Conservation (phyloP, 2,113 vertebrate genomes). For the Caloenas nicobarica region DNA sequence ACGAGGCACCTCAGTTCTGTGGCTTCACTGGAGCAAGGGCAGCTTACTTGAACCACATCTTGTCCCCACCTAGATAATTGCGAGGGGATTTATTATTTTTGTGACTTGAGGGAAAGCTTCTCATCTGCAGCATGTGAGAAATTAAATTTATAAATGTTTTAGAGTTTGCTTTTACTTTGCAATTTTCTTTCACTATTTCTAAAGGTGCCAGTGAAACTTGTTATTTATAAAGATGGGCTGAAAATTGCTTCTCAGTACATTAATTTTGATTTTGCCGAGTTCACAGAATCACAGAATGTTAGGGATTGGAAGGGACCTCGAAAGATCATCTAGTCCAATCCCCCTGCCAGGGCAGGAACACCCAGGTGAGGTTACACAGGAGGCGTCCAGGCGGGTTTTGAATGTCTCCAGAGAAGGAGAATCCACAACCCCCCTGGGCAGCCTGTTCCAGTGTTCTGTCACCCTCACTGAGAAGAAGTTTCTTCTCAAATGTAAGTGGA, state of each 20-base stretch:
- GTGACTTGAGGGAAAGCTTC: background rate
- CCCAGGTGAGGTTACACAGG: too few species aligned
- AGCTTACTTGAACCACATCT: accelerated
- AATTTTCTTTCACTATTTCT: background rate
- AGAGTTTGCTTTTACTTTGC: background rate
- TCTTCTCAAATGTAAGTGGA: too few species aligned
- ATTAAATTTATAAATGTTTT: background rate
- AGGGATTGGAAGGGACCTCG: too few species aligned
- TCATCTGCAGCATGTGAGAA: background rate
- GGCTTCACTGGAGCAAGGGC: background rate
- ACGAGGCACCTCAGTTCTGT: background rate
- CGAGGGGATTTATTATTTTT: background rate
- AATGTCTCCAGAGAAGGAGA: too few species aligned
- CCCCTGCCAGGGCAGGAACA: too few species aligned
- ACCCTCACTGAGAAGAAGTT: too few species aligned
- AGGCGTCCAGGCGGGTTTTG: too few species aligned
- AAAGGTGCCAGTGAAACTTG: background rate
- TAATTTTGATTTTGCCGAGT: too few species aligned
- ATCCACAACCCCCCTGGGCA: too few species aligned
- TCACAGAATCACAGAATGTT: too few species aligned
- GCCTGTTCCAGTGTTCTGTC: too few species aligned
- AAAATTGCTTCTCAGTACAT: background rate
- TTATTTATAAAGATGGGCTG: background rate
- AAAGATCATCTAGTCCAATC: too few species aligned
- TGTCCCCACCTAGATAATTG: background rate